Evolutionary conservation across 2,113 vertebrate genomes (phyloP).

Genomic region (Solenodon paradoxus): DNA sequence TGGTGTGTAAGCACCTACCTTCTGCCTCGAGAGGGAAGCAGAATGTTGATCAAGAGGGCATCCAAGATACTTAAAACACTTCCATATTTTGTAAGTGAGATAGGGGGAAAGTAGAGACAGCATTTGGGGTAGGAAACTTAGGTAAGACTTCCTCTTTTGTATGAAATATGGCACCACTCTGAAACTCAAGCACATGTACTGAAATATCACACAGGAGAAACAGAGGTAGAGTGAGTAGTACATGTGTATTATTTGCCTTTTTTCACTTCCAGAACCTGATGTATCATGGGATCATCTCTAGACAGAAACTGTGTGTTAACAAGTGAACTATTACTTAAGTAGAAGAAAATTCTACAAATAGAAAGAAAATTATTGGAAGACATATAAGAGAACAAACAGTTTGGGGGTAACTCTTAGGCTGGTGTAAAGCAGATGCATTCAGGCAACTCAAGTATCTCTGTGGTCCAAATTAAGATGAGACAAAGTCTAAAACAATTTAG

Average conservation of each 20-base stretch:
- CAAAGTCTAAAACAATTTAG: not conserved
- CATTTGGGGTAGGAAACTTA: not conserved
- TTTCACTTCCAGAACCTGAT: not conserved
- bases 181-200: not conserved
- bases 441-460: not conserved
- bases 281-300: not conserved
- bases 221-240: not conserved
- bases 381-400: not conserved
- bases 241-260: not conserved
- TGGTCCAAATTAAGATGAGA: not conserved
- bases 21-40: not conserved
- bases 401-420: not conserved
- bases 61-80: conserved; percentile 1
- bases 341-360: not conserved
- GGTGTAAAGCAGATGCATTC: not conserved
- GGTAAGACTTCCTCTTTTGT: not conserved
- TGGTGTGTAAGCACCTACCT: not conserved
- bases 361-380: not conserved
- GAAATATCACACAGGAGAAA: not conserved
- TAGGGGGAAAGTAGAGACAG: not conserved
- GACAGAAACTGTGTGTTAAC: not conserved
- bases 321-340: not conserved
- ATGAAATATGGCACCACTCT: not conserved
- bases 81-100: not conserved
- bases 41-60: not conserved